Conservation (phyloP, 2,113 vertebrate species). For the Lipotes vexillifer region DNA sequence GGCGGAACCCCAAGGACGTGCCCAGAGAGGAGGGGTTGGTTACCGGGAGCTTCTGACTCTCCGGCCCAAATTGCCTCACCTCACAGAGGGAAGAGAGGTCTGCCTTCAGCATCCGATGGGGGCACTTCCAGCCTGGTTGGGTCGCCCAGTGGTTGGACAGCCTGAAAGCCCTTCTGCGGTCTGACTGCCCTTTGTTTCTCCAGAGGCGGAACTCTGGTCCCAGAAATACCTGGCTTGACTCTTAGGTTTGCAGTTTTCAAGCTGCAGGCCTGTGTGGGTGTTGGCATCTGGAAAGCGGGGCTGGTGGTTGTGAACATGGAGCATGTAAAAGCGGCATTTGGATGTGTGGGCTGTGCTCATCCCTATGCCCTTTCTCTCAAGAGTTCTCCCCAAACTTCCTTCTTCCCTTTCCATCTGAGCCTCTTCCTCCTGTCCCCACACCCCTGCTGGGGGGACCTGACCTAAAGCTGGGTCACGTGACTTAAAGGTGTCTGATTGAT, state of each 20-base stretch:
- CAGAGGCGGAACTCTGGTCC: background rate
- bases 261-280: background rate
- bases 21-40: background rate
- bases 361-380: background rate
- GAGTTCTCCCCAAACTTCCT: background rate
- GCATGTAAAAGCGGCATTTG: background rate
- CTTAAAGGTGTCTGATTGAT: background rate
- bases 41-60: background rate
- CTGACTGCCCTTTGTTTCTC: background rate
- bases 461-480: background rate
- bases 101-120: background rate
- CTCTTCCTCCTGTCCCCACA: rapidly evolving
- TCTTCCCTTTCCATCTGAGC: background rate
- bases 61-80: background rate
- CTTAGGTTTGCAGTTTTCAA: background rate
- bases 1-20: background rate
- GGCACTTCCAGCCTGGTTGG: background rate
- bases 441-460: rapidly evolving
- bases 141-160: background rate
- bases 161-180: too few relatives aligned
- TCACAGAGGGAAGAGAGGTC: background rate
- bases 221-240: background rate
- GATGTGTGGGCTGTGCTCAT: background rate
- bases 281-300: background rate
- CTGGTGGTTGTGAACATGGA: background rate